A percentile compares a stretch with the other conserved stretches of the same genome.
phyloP scores from a whole-genome alignment of 2,797 vertebrate genomes.

The Gila robusta region DNA sequence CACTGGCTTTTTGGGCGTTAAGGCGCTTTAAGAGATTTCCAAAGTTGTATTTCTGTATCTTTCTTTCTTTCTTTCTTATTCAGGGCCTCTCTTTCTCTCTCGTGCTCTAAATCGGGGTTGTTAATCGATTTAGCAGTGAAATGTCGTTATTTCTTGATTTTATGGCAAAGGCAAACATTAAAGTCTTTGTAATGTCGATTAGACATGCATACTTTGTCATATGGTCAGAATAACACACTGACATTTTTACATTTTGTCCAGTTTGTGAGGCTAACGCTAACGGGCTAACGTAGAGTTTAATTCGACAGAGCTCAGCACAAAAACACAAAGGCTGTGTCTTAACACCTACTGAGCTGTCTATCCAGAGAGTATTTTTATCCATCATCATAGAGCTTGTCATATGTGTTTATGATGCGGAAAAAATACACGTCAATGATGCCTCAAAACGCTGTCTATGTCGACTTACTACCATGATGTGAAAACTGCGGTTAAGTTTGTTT shows the following conservation, averaged over 20 bases:
- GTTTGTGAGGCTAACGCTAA: conserved; percentile 32
- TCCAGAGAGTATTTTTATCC: neutral
- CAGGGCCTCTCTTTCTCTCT: neutral
- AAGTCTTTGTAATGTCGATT: neutral
- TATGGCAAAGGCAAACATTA: neutral
- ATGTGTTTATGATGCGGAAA: neutral
- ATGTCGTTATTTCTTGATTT: neutral
- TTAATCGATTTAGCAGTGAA: neutral
- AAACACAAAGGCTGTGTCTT: neutral
- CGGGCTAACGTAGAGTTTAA: conserved; percentile 27
- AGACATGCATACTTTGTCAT: too few species aligned
- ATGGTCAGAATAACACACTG: neutral
- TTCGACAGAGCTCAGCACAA: neutral
- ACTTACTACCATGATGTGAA: neutral
- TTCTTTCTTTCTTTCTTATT: neutral
- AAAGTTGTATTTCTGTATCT: neutral
- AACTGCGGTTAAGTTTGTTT: neutral
- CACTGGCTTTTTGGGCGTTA: neutral
- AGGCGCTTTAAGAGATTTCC: neutral
- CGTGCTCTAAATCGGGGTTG: neutral
- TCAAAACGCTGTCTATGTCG: neutral
- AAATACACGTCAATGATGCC: neutral
- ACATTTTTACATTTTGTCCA: neutral
- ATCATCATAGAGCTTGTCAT: too few species aligned
- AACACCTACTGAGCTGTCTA: neutral